A percentile compares a stretch with the other conserved stretches of the same genome.
These are phyloP conservation scores for Pheucticus melanocephalus DNA, from an alignment of 2,113 vertebrate species.

Conservation along the genomic window DNA sequence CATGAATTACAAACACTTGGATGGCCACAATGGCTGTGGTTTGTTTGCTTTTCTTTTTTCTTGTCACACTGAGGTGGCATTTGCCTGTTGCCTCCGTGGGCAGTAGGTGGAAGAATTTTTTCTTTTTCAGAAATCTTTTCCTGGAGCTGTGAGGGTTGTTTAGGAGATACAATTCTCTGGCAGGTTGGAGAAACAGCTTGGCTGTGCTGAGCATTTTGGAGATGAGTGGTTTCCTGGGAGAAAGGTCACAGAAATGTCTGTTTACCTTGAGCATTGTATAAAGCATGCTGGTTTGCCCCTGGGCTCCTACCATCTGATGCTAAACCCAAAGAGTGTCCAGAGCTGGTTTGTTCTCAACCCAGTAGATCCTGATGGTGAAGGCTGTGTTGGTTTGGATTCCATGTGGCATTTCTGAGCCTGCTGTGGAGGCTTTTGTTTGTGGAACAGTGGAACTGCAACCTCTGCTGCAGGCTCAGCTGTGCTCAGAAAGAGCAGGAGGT, in stretches of 20 bases:
- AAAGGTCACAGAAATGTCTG: neutral
- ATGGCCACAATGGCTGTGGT: accelerated
- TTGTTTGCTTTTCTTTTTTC: neutral
- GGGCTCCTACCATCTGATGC: neutral
- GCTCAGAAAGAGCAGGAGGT: neutral
- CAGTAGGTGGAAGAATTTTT: neutral
- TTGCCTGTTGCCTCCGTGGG: neutral
- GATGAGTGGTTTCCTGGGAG: neutral
- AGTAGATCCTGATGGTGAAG: neutral
- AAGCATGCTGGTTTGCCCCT: neutral
- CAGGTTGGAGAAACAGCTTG: neutral
- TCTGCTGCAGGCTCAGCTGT: neutral
- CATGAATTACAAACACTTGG: accelerated
- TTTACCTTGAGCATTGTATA: neutral
- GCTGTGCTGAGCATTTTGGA: neutral
- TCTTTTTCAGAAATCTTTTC: neutral
- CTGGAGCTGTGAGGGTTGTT: neutral
- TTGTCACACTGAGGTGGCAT: neutral
- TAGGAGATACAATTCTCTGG: neutral
- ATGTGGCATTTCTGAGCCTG: neutral
- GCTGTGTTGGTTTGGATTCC: neutral
- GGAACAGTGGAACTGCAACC: neutral
- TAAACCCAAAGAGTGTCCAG: neutral
- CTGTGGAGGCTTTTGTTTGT: neutral
- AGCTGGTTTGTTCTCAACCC: neutral